A percentile compares a stretch with the other conserved stretches of the same genome.
These are phyloP conservation scores for Cynopterus brachyotis DNA, from an alignment of 2,113 vertebrate species.

Conservation along the genomic window DNA sequence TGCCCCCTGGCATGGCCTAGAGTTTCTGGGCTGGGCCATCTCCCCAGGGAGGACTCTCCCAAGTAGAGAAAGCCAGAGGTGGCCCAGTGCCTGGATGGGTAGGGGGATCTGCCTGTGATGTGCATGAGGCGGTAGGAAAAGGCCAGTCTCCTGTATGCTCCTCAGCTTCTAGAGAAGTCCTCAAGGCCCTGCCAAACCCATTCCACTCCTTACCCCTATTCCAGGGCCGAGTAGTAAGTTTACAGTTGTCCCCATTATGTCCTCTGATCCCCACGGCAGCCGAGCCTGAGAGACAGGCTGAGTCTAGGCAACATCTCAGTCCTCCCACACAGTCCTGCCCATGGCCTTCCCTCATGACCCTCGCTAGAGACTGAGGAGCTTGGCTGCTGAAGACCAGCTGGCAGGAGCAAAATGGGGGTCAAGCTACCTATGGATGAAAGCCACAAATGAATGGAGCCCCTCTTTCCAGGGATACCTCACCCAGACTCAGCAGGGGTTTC, in stretches of 20 bases:
- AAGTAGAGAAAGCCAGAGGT: not conserved
- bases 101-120: not conserved
- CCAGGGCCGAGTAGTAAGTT: slow-evolving; percentile 48
- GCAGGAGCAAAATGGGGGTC: not conserved
- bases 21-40: not conserved
- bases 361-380: not conserved
- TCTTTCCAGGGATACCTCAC: not conserved
- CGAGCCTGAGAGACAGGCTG: not conserved
- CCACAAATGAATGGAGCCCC: slow-evolving; percentile 33
- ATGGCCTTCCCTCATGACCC: not conserved
- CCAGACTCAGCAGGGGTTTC: not conserved
- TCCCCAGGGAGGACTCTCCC: not conserved
- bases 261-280: not conserved
- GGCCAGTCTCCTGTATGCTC: not conserved
- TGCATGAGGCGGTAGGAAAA: not conserved
- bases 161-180: slow-evolving; percentile 2
- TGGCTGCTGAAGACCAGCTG: not conserved
- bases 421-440: slow-evolving; percentile 60
- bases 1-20: slow-evolving; percentile 18
- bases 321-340: not conserved
- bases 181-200: not conserved
- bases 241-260: not conserved
- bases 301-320: not conserved
- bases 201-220: not conserved
- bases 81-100: not conserved